phyloP scores from a whole-genome alignment of 2,113 vertebrate genomes.

The Microtus oregoni region DNA sequence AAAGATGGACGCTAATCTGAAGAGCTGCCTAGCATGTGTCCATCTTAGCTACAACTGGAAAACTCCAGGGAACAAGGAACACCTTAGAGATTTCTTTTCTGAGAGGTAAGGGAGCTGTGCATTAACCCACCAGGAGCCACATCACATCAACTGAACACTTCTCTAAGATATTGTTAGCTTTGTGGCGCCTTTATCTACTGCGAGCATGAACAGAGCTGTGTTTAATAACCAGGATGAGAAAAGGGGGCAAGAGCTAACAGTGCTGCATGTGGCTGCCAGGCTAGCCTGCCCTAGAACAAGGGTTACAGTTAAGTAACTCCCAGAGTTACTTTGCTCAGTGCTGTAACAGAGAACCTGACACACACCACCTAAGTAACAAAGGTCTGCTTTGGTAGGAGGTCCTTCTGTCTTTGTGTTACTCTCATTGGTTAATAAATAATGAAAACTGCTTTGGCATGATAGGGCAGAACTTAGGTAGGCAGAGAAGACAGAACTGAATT shows the following conservation, averaged over 20 bases:
- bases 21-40: not conserved
- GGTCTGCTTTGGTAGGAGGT: not conserved
- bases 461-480: too few relatives aligned
- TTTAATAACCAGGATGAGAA: not conserved
- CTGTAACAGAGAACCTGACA: not conserved
- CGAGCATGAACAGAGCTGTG: fast-evolving
- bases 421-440: too few relatives aligned
- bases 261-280: fast-evolving
- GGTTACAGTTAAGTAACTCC: not conserved
- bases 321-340: not conserved
- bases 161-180: not conserved
- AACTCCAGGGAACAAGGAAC: not conserved
- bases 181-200: not conserved
- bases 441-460: too few relatives aligned
- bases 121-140: not conserved
- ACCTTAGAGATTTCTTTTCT: fast-evolving
- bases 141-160: not conserved
- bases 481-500: too few relatives aligned
- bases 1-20: not conserved
- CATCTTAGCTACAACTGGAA: fast-evolving
- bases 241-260: not conserved
- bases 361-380: not conserved
- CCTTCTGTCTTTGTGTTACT: too few relatives aligned
- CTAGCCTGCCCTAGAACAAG: fast-evolving
- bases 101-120: fast-evolving